Percentiles rank a stretch among this genome's conserved stretches.
These are phyloP conservation scores for Mormyrus lacerda DNA, from an alignment of 2,113 vertebrate species.

Conservation along the genomic window DNA sequence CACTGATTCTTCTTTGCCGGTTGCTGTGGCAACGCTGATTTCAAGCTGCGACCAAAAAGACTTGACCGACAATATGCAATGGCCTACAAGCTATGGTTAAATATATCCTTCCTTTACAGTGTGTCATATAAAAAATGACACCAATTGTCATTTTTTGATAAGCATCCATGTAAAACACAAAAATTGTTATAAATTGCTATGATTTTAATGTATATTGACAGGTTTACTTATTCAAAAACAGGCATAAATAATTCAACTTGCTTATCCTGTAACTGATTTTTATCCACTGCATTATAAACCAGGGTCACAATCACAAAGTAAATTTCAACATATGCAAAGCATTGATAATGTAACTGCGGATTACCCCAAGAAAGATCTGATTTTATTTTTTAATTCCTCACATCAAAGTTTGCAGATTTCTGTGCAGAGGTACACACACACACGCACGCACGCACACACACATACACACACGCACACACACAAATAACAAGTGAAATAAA, in stretches of 20 bases:
- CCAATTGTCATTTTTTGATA: neutral
- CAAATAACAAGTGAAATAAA: neutral
- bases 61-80: conserved; percentile 20
- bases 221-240: neutral
- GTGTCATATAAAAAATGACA: neutral
- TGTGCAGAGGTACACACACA: neutral
- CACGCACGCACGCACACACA: too few relatives aligned
- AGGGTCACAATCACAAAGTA: neutral
- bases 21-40: conserved; percentile 56
- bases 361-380: neutral
- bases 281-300: neutral
- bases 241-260: neutral
- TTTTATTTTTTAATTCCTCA: neutral
- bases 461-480: too few relatives aligned
- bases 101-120: neutral
- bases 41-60: conserved; percentile 32
- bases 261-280: neutral
- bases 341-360: neutral
- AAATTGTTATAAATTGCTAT: neutral
- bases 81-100: conserved; percentile 10
- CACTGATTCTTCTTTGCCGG: conserved; percentile 38
- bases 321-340: neutral
- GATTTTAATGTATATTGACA: neutral
- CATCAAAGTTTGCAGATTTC: neutral
- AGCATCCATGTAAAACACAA: neutral